Base-by-base conservation (phyloP, 2,888 invertebrate genomes). In the Dynastes maya region DNA sequence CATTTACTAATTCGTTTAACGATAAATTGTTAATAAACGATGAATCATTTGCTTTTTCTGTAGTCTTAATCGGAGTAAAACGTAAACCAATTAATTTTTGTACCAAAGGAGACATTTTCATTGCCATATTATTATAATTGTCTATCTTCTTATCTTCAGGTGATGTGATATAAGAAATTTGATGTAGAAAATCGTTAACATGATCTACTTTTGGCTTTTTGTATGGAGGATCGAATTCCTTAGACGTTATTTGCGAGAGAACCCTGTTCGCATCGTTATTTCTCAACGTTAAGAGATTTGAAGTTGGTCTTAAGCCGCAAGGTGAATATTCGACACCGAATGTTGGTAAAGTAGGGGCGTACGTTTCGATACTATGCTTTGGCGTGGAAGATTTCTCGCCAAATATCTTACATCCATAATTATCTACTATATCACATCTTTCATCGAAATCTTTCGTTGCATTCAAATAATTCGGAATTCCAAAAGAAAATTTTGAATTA, bases 1-100 rank as follows among this genome's bases (percentile, higher is more conserved):
- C 92, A 84, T 92, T 91, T 63, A 92, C 92, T 88, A 92, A 91
- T 86, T 89, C 90, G 84, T 92, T 92, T 64, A 93, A 86, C 86
- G 91, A 86, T 89, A 89, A 87, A 89, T 92, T 81, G 89, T 91
- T 88, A 88, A 91, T 89, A 82, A 90, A 90, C 4, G 90, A 90
- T 0, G 90, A 89, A 80, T 91, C 89, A 78, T 90, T 89, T 6
- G 84, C 85, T 75, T 86, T 87, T 76, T 85, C 82, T 9, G 22
- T 49, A 27, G 27, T 64, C 40, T 64, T 65, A 8, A 72, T 89
- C 79, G 90, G 89, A 83, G 90, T 91, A 84, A 92, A 92, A 83
- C 90, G 89, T 82, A 92, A 85, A 81, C 91, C 92, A 79, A 92
- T 90, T 83, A 93, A 87, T 84, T 91, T 91, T 78, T 89, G 89